Evolutionary conservation across 2,797 vertebrate species (phyloP).

Genomic region (Semaprochilodus insignis): DNA sequence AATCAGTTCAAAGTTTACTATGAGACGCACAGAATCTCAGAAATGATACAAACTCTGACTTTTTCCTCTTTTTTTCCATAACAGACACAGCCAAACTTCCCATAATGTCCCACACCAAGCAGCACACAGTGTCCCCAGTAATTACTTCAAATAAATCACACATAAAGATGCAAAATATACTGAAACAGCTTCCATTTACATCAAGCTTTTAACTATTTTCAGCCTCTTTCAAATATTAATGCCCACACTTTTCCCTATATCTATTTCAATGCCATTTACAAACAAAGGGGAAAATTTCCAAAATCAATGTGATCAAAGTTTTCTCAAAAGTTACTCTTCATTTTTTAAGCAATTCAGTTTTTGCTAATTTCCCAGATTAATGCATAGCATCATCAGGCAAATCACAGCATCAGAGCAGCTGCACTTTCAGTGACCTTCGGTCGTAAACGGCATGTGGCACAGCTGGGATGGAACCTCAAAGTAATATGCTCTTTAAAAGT

Average conservation of each 20-base stretch:
- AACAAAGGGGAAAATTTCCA: too few relatives aligned
- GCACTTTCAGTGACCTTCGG: conserved; percentile 33
- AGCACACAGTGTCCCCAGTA: background rate
- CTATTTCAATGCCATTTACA: too few relatives aligned
- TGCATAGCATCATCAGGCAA: too few relatives aligned
- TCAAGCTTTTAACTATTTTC: too few relatives aligned
- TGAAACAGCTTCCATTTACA: background rate
- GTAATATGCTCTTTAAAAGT: too few relatives aligned
- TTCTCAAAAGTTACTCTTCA: background rate
- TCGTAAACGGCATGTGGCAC: conserved; percentile 22
- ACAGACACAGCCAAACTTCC: background rate
- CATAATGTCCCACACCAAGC: background rate
- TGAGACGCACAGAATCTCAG: background rate
- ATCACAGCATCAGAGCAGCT: background rate
- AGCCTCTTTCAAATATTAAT: too few relatives aligned
- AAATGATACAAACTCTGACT: conserved; percentile 3
- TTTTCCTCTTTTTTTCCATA: background rate
- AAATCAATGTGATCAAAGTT: background rate
- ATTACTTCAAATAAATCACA: conserved; percentile 11
- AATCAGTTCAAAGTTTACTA: conserved; percentile 23
- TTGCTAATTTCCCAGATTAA: background rate
- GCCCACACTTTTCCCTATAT: too few relatives aligned
- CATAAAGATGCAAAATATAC: conserved; percentile 12
- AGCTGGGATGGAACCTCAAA: too few relatives aligned
- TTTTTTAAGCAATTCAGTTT: background rate